Percentiles rank a stretch among this genome's conserved stretches.
Evolutionary conservation across 2,797 vertebrate species (phyloP).

Genomic region (Lepus townsendii): DNA sequence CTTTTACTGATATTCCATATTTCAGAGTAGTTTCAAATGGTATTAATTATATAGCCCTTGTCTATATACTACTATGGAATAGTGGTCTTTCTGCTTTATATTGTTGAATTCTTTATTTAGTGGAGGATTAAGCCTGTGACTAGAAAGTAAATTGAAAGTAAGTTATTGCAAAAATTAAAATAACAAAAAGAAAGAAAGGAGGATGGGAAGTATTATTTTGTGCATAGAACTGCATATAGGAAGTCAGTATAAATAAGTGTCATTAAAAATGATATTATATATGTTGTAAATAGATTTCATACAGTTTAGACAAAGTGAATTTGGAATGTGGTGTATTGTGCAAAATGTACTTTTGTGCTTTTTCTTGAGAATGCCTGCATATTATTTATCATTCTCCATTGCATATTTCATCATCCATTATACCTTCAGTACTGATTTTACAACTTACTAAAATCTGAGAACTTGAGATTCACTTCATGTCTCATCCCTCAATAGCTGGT

Average conservation of each 20-base stretch:
- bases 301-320: conserved; percentile 53
- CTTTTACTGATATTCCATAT: not conserved
- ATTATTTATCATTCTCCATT: not conserved
- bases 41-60: conserved; percentile 8
- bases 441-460: not conserved
- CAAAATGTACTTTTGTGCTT: conserved; percentile 22
- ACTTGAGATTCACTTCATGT: not conserved
- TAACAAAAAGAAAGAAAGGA: too few relatives aligned
- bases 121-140: too few relatives aligned
- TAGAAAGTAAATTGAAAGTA: too few relatives aligned
- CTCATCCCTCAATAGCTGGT: not conserved
- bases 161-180: too few relatives aligned
- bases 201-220: too few relatives aligned
- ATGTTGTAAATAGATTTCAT: conserved; percentile 14
- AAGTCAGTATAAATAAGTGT: too few relatives aligned
- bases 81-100: too few relatives aligned
- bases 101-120: too few relatives aligned
- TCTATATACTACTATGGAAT: too few relatives aligned
- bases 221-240: too few relatives aligned
- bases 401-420: not conserved
- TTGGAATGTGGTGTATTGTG: conserved; percentile 19
- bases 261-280: not conserved
- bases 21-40: conserved; percentile 64
- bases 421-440: not conserved
- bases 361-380: conserved; percentile 32